phyloP scores from a whole-genome alignment of 2,797 vertebrate genomes.

The Gobionotothen gibberifrons region DNA sequence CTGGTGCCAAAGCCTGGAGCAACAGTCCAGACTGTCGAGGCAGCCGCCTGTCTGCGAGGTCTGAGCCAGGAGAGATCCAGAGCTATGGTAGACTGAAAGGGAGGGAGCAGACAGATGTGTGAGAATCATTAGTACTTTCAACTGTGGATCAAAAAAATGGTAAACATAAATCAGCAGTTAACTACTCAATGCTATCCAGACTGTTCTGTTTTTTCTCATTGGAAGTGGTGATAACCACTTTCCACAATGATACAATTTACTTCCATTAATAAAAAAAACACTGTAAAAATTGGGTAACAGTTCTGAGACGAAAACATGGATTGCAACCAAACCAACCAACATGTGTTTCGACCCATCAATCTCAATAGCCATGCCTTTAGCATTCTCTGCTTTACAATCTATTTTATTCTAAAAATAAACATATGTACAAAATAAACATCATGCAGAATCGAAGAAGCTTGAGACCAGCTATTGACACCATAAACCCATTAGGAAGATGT shows the following conservation, averaged over 20 bases:
- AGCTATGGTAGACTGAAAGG: constrained; percentile 50
- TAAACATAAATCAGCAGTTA: constrained; percentile 45
- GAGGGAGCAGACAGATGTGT: constrained; percentile 68
- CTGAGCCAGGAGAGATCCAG: constrained; percentile 74
- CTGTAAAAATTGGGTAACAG: too few relatives aligned
- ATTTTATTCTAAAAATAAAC: too few relatives aligned
- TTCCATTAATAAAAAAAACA: too few relatives aligned
- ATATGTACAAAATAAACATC: too few relatives aligned
- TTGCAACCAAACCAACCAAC: too few relatives aligned
- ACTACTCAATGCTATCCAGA: neutral
- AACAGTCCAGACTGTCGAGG: constrained; percentile 66
- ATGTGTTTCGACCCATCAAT: too few relatives aligned
- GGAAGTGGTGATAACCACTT: neutral
- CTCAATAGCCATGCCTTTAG: too few relatives aligned
- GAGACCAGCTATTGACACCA: too few relatives aligned
- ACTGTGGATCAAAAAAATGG: constrained; percentile 38
- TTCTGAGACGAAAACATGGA: too few relatives aligned
- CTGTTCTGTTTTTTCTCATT: neutral
- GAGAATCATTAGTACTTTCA: constrained; percentile 53
- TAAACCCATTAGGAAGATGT: too few relatives aligned
- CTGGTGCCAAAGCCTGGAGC: constrained; percentile 71
- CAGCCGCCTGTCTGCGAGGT: constrained; percentile 72
- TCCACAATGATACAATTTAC: neutral
- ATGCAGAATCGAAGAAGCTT: too few relatives aligned
- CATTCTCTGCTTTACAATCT: too few relatives aligned